Evolutionary conservation across 2,113 vertebrate species (phyloP).

Genomic region (Megatriorchis doriae): DNA sequence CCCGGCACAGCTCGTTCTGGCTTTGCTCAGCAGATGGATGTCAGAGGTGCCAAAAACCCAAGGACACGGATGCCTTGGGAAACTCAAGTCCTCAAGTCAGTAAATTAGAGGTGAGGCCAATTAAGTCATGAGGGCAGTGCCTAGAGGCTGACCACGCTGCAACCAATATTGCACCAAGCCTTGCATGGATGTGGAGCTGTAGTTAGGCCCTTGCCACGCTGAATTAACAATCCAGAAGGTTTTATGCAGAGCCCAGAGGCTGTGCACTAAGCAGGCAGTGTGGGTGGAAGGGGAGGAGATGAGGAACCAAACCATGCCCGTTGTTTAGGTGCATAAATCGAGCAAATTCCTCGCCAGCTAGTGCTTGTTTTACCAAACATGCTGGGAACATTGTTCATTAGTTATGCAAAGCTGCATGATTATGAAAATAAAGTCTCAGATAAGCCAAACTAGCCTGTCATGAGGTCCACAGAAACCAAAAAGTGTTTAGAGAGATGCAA

Average conservation of each 20-base stretch:
- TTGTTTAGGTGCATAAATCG: not conserved
- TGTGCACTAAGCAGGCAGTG: not conserved
- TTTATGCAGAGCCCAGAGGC: not conserved
- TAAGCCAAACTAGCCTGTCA: not conserved
- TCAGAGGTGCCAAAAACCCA: not conserved
- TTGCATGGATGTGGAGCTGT: not conserved
- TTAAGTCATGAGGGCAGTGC: not conserved
- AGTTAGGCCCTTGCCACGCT: not conserved
- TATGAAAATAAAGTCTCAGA: slow-evolving; percentile 23
- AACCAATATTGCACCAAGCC: not conserved
- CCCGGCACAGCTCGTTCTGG: not conserved
- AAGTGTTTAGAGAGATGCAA: not conserved
- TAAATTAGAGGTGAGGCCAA: not conserved
- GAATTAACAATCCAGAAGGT: not conserved
- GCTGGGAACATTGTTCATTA: not conserved
- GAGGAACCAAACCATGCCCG: not conserved
- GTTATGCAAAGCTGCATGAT: not conserved
- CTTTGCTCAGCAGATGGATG: not conserved
- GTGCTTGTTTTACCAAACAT: not conserved
- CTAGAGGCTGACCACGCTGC: not conserved
- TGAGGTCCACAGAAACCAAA: not conserved
- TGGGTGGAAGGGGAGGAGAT: not conserved
- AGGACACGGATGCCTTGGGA: not conserved
- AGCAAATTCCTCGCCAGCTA: not conserved
- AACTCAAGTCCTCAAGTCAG: not conserved